phyloP scores from a whole-genome alignment of 2,113 vertebrate genomes.

The Alces alces region DNA sequence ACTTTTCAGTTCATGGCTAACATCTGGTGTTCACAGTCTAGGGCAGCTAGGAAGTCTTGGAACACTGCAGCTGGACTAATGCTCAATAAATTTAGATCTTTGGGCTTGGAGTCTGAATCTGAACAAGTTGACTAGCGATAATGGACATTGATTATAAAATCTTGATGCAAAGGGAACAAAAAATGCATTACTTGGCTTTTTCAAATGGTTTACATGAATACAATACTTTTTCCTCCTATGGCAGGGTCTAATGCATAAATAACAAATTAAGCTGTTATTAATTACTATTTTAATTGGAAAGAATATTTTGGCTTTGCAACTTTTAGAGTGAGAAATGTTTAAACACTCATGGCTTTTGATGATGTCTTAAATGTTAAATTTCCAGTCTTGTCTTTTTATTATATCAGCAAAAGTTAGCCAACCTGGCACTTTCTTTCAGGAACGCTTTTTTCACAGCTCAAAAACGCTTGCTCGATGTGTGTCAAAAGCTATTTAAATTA shows the following conservation, averaged over 20 bases:
- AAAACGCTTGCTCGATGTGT: not conserved
- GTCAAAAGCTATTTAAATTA: not conserved
- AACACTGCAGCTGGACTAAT: constrained; percentile 50
- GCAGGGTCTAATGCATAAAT: not conserved
- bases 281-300: constrained; percentile 41
- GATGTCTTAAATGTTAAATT: not conserved
- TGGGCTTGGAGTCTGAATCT: constrained; percentile 43
- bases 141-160: constrained; percentile 39
- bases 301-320: not conserved
- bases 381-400: not conserved
- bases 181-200: constrained; percentile 8
- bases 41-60: constrained; percentile 37
- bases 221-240: not conserved
- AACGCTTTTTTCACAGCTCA: not conserved
- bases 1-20: constrained; percentile 51
- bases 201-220: not conserved
- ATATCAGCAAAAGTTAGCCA: not conserved
- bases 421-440: not conserved
- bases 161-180: not conserved
- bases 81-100: constrained; percentile 62
- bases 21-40: constrained; percentile 70
- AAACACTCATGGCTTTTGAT: not conserved
- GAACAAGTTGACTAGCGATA: constrained; percentile 21
- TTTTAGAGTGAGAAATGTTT: not conserved
- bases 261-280: constrained; percentile 25